A percentile compares a stretch with the other conserved stretches of the same genome.
Evolutionary conservation across 2,113 vertebrate species (phyloP).

Genomic region (Puntigrus tetrazona): DNA sequence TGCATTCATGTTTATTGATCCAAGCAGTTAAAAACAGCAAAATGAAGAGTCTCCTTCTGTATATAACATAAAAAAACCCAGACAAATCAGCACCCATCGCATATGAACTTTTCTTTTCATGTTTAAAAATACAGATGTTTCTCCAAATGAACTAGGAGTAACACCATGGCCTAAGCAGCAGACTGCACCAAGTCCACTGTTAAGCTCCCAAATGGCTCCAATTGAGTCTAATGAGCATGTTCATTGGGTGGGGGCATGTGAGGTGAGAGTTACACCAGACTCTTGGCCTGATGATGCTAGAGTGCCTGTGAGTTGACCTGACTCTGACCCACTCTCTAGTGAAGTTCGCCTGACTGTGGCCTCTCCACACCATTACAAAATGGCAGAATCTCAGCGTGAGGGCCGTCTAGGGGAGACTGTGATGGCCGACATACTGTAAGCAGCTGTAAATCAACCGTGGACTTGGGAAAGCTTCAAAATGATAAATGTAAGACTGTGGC

Average conservation of each 20-base stretch:
- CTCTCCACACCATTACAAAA: constrained; percentile 58
- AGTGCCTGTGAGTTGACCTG: constrained; percentile 54
- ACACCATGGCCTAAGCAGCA: not conserved
- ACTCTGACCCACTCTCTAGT: constrained; percentile 54
- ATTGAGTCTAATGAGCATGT: constrained; percentile 20
- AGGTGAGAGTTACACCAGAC: constrained; percentile 28
- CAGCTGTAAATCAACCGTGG: not conserved
- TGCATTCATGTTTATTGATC: no score
- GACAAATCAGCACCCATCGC: not conserved
- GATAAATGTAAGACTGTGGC: not conserved
- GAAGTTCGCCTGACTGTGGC: constrained; percentile 53
- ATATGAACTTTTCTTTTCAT: not conserved
- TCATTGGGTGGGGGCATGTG: not conserved
- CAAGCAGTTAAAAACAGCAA: not conserved
- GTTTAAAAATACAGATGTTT: not conserved
- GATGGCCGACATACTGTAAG: constrained; percentile 43
- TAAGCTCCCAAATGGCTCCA: constrained; percentile 17
- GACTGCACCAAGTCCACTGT: not conserved
- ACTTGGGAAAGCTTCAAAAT: not conserved
- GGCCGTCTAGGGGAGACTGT: constrained; percentile 45
- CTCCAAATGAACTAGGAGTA: not conserved
- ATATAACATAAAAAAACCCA: not conserved
- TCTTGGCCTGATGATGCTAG: constrained; percentile 42
- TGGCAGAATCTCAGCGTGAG: constrained; percentile 56
- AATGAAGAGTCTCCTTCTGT: not conserved